Percentiles rank a stretch among this genome's conserved stretches.
These are phyloP conservation scores for Macrotus californicus DNA, from an alignment of 2,113 vertebrate genomes.

Conservation along the genomic window DNA sequence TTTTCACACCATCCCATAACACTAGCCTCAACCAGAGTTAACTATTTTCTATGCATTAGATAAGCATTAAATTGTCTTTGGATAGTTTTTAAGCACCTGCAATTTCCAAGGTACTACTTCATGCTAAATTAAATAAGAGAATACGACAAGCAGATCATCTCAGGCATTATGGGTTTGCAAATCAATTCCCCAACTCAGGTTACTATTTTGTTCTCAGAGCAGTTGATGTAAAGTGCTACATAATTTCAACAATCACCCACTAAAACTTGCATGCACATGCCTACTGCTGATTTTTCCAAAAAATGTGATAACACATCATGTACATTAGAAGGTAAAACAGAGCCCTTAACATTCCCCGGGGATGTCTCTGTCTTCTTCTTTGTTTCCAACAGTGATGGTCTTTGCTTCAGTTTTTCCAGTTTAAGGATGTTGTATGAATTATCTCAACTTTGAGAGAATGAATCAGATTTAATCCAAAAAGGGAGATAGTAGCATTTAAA, in stretches of 20 bases:
- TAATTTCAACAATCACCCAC: conserved; percentile 48
- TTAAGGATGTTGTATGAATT: conserved; percentile 41
- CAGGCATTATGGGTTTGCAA: conserved; percentile 33
- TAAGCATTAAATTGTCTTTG: conserved; percentile 38
- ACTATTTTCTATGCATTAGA: background rate
- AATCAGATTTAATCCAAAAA: conserved; percentile 61
- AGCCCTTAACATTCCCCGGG: conserved; percentile 1
- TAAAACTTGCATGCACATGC: conserved; percentile 56
- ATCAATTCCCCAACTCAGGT: conserved; percentile 43
- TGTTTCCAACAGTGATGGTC: background rate
- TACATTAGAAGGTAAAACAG: conserved; percentile 37
- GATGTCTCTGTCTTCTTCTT: background rate
- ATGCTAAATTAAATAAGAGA: conserved; percentile 59
- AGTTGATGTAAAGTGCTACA: conserved; percentile 43
- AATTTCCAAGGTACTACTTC: conserved; percentile 33
- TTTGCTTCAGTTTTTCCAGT: conserved; percentile 33
- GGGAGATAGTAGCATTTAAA: conserved; percentile 35
- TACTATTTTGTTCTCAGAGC: conserved; percentile 35
- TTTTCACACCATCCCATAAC: background rate
- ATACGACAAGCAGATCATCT: conserved; percentile 30
- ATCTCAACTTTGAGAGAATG: conserved; percentile 48
- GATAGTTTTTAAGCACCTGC: conserved; percentile 33
- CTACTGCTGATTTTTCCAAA: conserved; percentile 46
- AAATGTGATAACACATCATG: conserved; percentile 5
- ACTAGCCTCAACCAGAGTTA: background rate